Percentiles rank a stretch among this genome's conserved stretches.
Conservation (phyloP, 2,797 vertebrate species). For the Peromyscus eremicus region DNA sequence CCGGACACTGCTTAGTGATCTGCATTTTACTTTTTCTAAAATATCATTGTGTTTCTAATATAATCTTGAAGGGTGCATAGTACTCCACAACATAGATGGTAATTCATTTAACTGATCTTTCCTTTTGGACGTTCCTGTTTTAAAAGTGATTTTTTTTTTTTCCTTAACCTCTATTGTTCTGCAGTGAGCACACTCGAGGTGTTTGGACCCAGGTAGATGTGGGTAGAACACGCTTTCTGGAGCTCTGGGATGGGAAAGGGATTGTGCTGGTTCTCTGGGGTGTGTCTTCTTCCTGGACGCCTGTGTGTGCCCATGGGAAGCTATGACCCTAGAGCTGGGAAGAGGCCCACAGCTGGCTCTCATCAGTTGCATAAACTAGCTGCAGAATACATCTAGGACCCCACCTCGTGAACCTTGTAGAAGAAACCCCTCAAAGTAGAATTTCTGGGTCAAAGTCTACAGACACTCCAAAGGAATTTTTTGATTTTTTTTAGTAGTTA, state of each 20-base stretch:
- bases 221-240: neutral
- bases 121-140: neutral
- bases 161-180: neutral
- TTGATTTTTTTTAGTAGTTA: neutral
- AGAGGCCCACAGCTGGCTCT: neutral
- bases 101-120: neutral
- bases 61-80: neutral
- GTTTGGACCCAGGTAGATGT: rapidly evolving
- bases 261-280: neutral
- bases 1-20: neutral
- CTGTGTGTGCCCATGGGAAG: rapidly evolving
- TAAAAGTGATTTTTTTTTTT: neutral
- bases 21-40: neutral
- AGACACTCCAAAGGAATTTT: neutral
- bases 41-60: neutral
- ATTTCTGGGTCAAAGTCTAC: neutral
- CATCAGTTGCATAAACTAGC: rapidly evolving
- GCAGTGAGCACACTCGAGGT: rapidly evolving
- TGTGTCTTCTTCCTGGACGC: neutral
- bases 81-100: neutral
- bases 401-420: rapidly evolving
- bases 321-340: rapidly evolving
- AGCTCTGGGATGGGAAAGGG: neutral
- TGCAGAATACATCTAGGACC: rapidly evolving
- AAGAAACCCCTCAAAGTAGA: neutral